Conservation (phyloP, 2,888 invertebrate species). For the Acanthosepion esculentum region DNA sequence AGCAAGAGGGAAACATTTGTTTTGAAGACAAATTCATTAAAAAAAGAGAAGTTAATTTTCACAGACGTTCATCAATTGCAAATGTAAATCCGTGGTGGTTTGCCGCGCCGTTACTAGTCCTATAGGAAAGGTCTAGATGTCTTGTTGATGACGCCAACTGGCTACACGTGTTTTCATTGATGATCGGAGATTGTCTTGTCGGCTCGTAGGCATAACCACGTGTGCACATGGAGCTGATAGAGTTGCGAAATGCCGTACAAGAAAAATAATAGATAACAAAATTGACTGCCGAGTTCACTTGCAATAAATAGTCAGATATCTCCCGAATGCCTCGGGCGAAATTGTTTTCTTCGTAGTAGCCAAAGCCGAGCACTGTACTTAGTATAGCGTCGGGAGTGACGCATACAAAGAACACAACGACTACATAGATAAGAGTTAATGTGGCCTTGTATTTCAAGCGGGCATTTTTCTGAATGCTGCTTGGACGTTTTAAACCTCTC, state of each 20-base stretch:
- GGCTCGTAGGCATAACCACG: slow-evolving; percentile 53
- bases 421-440: slow-evolving; percentile 63
- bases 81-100: background rate
- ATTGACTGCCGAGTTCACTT: slow-evolving; percentile 63
- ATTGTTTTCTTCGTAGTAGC: slow-evolving; percentile 61
- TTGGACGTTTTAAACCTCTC: slow-evolving; percentile 53
- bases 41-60: background rate
- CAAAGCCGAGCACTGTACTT: slow-evolving; percentile 61
- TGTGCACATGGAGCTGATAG: slow-evolving; percentile 46
- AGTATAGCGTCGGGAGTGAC: slow-evolving; percentile 65
- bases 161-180: slow-evolving; percentile 40
- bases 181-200: slow-evolving; percentile 53
- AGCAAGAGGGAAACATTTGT: background rate
- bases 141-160: slow-evolving; percentile 34
- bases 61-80: background rate
- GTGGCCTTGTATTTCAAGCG: slow-evolving; percentile 62
- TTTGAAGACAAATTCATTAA: slow-evolving; percentile 7
- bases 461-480: slow-evolving; percentile 53
- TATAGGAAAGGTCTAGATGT: slow-evolving; percentile 41
- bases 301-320: slow-evolving; percentile 61
- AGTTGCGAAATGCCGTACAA: slow-evolving; percentile 55
- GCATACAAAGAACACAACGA: slow-evolving; percentile 64
- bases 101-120: slow-evolving; percentile 1
- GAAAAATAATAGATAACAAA: slow-evolving; percentile 62
- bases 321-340: slow-evolving; percentile 61